Percentiles rank a stretch among this genome's conserved stretches.
Conservation (phyloP, 2,797 vertebrate species). For the Lithobates sylvaticus region DNA sequence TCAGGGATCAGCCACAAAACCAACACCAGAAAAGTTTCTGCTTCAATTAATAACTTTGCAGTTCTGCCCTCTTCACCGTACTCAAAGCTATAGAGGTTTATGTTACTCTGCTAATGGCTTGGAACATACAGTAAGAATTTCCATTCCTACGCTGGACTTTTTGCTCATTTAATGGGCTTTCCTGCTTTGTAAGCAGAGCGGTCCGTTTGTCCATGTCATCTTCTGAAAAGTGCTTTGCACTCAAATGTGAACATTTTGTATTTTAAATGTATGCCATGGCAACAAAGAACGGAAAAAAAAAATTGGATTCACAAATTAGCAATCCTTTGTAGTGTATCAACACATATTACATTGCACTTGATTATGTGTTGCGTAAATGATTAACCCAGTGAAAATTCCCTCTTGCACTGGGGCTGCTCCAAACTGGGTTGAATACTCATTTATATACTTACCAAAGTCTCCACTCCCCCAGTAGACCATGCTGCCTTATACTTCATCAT, state of each 20-base stretch:
- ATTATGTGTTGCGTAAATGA: too few species aligned
- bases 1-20: not conserved
- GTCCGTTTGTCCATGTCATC: not conserved
- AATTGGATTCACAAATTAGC: too few species aligned
- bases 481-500: too few species aligned
- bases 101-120: constrained; percentile 1
- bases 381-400: too few species aligned
- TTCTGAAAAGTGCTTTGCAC: not conserved
- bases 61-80: constrained; percentile 1
- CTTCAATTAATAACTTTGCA: not conserved
- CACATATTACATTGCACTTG: too few species aligned
- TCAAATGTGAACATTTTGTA: not conserved
- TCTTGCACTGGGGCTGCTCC: too few species aligned
- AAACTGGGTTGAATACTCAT: too few species aligned
- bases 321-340: too few species aligned
- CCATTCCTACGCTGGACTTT: not conserved
- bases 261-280: too few species aligned
- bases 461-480: too few species aligned
- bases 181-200: constrained; percentile 31
- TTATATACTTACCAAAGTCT: too few species aligned
- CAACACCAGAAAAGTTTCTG: not conserved
- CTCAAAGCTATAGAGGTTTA: not conserved
- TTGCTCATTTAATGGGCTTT: constrained; percentile 22
- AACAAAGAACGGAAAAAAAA: too few species aligned
- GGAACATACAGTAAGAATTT: constrained; percentile 7